Conservation (phyloP, 2,113 vertebrate genomes). For the Bungarus multicinctus region DNA sequence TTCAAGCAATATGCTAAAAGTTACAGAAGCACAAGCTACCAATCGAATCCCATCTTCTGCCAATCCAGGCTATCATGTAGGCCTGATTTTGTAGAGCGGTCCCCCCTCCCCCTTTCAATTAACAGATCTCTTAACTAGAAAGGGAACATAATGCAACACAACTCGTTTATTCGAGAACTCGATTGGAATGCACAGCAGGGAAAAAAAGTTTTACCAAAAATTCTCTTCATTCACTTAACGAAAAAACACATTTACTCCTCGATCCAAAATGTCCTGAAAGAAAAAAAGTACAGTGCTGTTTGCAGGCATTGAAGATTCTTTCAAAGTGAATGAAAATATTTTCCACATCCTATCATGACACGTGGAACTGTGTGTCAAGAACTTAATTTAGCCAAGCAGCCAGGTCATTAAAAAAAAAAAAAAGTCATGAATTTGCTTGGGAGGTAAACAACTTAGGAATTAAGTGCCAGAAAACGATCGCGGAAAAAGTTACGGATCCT, state of each 20-base stretch:
- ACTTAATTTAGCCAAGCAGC: background rate
- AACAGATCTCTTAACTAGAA: background rate
- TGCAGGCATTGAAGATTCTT: background rate
- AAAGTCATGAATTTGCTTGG: background rate
- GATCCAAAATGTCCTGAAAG: background rate
- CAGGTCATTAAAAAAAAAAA: background rate
- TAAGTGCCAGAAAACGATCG: background rate
- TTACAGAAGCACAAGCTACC: background rate
- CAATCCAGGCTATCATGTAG: background rate
- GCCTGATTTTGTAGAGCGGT: background rate
- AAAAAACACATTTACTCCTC: background rate
- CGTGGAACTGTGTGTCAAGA: background rate
- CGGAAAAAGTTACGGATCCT: background rate
- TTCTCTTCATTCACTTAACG: too few species aligned
- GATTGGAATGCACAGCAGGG: background rate
- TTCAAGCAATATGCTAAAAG: background rate
- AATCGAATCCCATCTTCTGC: background rate
- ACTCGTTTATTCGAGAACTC: background rate
- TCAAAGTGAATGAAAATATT: background rate
- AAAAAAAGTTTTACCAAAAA: background rate
- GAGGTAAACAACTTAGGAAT: background rate
- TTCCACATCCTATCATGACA: background rate
- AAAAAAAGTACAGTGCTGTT: background rate
- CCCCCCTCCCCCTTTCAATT: background rate
- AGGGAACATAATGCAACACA: background rate